Evolutionary conservation across 37 sponge, comb jelly and placozoan species (phyloP).

Genomic region (Sycon ciliatum): DNA sequence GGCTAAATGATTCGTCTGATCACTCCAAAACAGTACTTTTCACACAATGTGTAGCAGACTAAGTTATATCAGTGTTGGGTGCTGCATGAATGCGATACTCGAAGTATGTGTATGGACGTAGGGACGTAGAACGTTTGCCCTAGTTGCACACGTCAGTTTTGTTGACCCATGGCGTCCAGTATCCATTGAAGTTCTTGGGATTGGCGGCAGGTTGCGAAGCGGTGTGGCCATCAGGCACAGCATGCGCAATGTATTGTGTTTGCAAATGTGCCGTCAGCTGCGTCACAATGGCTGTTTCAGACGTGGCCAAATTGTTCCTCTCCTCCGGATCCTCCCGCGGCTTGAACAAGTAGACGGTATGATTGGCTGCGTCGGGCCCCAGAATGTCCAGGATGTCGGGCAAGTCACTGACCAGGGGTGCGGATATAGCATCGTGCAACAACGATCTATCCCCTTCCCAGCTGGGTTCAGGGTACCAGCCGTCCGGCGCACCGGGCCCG

Average conservation of each 20-base stretch:
- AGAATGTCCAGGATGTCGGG: background rate
- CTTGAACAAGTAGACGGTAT: slow-evolving; percentile 19
- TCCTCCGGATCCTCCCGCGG: slow-evolving; percentile 23
- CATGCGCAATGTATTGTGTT: slow-evolving; percentile 1
- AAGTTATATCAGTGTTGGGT: too few species aligned
- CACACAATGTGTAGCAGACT: too few species aligned
- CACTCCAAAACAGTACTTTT: too few species aligned
- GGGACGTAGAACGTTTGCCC: too few species aligned
- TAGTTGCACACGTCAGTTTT: too few species aligned
- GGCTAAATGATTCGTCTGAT: too few species aligned
- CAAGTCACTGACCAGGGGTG: too few species aligned
- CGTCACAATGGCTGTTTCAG: slow-evolving; percentile 13
- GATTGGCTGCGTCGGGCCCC: too few species aligned
- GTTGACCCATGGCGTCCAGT: slow-evolving; percentile 15
- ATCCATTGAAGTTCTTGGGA: background rate
- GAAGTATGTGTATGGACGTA: too few species aligned
- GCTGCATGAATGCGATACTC: too few species aligned
- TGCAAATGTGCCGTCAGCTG: slow-evolving; percentile 23
- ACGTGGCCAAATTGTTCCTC: slow-evolving; percentile 15
- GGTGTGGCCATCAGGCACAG: background rate
- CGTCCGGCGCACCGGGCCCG: background rate
- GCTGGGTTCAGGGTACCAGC: background rate
- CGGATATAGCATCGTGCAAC: background rate
- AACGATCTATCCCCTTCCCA: too few species aligned
- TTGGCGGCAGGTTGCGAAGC: background rate